These are phyloP conservation scores for Latrodectus elegans DNA, from an alignment of 2,888 invertebrate genomes.

Conservation along the genomic window DNA sequence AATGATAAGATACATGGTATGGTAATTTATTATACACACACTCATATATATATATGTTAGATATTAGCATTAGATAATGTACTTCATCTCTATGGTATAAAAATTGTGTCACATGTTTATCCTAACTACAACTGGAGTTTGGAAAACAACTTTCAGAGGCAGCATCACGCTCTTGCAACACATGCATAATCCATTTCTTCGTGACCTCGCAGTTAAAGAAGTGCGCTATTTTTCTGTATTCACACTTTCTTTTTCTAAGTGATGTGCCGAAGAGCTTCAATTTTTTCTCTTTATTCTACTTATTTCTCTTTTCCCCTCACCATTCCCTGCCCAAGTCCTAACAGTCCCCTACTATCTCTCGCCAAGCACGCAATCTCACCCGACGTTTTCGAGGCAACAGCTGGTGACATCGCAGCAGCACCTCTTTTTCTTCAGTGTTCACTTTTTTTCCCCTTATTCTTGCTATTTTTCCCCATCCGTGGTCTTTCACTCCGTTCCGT, in stretches of 20 bases:
- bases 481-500: not conserved
- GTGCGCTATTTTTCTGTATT: conserved; percentile 25
- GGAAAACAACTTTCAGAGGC: conserved; percentile 1
- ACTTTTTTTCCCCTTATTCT: conserved; percentile 11
- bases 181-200: conserved; percentile 54
- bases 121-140: not conserved
- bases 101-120: not conserved
- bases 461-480: not conserved
- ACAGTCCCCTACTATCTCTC: conserved; percentile 24
- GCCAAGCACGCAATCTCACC: conserved; percentile 32
- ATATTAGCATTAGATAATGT: too few species aligned
- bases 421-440: conserved; percentile 8
- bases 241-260: not conserved
- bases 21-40: too few species aligned
- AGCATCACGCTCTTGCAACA: conserved; percentile 31
- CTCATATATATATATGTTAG: too few species aligned
- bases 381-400: conserved; percentile 34
- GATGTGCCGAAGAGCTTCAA: conserved; percentile 8
- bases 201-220: conserved; percentile 35
- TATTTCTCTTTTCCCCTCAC: not conserved
- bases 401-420: conserved; percentile 44
- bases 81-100: not conserved
- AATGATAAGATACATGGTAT: too few species aligned
- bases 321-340: not conserved
- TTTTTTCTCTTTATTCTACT: conserved; percentile 2